A percentile compares a stretch with the other conserved stretches of the same genome.
These are phyloP conservation scores for Brachyopa scutellaris DNA, from an alignment of 2,888 invertebrate species.

Conservation along the genomic window DNA sequence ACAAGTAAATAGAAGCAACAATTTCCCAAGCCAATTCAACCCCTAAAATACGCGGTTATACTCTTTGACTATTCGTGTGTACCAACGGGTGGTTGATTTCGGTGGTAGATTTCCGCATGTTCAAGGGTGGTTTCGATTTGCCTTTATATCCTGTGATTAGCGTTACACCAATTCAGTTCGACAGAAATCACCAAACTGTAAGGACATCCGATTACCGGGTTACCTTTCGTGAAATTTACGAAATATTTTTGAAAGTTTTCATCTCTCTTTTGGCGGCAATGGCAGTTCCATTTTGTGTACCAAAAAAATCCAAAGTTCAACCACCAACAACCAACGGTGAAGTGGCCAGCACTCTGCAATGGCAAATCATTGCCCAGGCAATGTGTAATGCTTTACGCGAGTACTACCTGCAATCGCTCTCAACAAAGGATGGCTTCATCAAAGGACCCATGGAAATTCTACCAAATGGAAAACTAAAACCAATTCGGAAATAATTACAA, in stretches of 20 bases:
- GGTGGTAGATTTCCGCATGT: constrained; percentile 64
- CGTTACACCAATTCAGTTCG: constrained; percentile 61
- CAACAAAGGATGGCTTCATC: constrained; percentile 59
- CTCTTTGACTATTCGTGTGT: constrained; percentile 2
- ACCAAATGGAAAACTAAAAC: constrained; percentile 75
- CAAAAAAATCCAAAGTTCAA: constrained; percentile 74
- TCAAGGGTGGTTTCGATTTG: constrained; percentile 49
- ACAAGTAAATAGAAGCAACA: constrained; percentile 71
- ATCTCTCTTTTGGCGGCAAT: constrained; percentile 73
- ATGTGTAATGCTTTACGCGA: constrained; percentile 80
- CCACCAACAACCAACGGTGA: constrained; percentile 29
- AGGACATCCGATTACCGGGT: constrained; percentile 32
- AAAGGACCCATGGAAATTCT: constrained; percentile 77
- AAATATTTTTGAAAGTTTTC: constrained; percentile 55
- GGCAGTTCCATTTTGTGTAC: constrained; percentile 80
- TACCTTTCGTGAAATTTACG: background rate
- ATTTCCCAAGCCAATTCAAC: constrained; percentile 67
- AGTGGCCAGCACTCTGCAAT: constrained; percentile 74
- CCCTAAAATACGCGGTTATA: constrained; percentile 38
- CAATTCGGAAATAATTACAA: constrained; percentile 70
- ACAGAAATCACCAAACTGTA: constrained; percentile 40
- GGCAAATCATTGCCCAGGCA: constrained; percentile 79
- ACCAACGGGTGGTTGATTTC: constrained; percentile 60
- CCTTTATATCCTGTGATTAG: constrained; percentile 58
- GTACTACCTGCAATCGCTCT: constrained; percentile 76